Evolutionary conservation across 2,113 vertebrate species (phyloP).

Genomic region (Rattus rattus): DNA sequence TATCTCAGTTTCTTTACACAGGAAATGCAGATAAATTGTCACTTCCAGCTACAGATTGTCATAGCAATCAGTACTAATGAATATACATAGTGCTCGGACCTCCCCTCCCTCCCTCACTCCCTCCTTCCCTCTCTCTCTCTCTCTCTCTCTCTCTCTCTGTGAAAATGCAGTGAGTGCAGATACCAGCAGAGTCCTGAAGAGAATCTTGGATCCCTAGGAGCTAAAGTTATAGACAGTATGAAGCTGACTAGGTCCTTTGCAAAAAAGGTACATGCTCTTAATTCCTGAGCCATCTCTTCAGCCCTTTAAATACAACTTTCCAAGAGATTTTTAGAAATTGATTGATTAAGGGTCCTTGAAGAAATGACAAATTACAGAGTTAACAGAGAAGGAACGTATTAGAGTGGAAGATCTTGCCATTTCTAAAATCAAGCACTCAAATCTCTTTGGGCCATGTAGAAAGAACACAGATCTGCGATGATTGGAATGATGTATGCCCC

Average conservation of each 20-base stretch:
- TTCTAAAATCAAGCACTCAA: not conserved
- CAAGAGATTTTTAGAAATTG: not conserved
- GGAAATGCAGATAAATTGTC: constrained; percentile 38
- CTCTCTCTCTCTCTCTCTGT: not conserved
- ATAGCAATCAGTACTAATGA: not conserved
- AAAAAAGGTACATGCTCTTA: not conserved
- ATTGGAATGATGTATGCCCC: not conserved
- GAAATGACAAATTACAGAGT: not conserved
- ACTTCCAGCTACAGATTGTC: not conserved
- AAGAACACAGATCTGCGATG: not conserved
- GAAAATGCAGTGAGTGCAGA: not conserved
- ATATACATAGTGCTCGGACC: not conserved
- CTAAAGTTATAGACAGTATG: not conserved
- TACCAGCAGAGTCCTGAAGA: not conserved
- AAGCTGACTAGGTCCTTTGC: not conserved
- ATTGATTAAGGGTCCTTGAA: not conserved
- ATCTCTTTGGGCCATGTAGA: not conserved
- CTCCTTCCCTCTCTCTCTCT: not conserved
- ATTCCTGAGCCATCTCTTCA: not conserved
- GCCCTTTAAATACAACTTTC: not conserved
- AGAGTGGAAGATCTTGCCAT: not conserved
- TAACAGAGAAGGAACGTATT: not conserved
- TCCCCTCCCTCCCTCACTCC: not conserved
- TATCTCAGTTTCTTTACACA: not conserved
- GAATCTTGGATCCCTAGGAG: not conserved